These are phyloP conservation scores for Nyctereutes procyonoides DNA, from an alignment of 2,113 vertebrate genomes.

Conservation along the genomic window DNA sequence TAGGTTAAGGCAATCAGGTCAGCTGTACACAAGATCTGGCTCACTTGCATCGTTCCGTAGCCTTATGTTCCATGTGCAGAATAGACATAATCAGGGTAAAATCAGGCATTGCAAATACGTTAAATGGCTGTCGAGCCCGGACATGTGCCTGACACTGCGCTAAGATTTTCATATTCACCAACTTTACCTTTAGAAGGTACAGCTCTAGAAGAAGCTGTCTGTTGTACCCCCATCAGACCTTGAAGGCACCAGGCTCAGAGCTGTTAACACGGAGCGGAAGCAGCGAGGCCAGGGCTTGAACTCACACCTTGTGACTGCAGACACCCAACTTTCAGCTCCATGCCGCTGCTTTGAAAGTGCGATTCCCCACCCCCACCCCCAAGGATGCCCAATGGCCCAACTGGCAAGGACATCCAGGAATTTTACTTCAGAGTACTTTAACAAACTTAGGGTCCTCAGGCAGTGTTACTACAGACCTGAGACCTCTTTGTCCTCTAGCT, in stretches of 20 bases:
- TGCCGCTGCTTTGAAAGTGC: background rate
- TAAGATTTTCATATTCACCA: background rate
- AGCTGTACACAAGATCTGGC: background rate
- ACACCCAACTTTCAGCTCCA: background rate
- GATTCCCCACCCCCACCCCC: no score
- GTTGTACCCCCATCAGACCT: background rate
- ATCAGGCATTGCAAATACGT: background rate
- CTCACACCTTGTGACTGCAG: background rate
- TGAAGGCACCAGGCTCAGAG: background rate
- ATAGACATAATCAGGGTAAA: background rate
- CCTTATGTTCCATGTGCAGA: background rate
- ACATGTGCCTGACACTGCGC: background rate
- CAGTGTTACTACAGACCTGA: background rate
- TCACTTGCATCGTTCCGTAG: background rate
- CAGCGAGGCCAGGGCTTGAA: background rate
- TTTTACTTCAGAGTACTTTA: background rate
- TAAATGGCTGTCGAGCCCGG: background rate
- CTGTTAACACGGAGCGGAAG: accelerated
- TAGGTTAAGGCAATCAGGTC: background rate
- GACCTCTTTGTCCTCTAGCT: background rate
- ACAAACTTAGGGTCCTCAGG: background rate
- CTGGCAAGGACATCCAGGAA: background rate
- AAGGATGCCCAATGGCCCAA: background rate
- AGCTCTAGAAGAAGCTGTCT: background rate
- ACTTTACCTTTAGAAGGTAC: background rate